A percentile compares a stretch with the other conserved stretches of the same genome.
These are phyloP conservation scores for Pogonocichla stellata DNA, from an alignment of 2,113 vertebrate genomes.

Conservation along the genomic window DNA sequence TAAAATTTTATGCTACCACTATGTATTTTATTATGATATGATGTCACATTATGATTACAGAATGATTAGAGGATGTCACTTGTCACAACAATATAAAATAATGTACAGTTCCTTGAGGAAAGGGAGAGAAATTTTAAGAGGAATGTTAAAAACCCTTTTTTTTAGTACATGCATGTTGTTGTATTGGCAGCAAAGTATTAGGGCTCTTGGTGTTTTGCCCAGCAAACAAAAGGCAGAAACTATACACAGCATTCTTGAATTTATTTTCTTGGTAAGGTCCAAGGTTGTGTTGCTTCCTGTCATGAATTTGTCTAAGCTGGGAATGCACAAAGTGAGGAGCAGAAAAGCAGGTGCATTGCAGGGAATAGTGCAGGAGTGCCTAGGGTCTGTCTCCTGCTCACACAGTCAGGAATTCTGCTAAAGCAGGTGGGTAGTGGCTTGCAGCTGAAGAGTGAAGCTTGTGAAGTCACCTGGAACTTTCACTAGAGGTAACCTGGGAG, in stretches of 20 bases:
- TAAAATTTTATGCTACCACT: neutral
- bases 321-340: neutral
- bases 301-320: neutral
- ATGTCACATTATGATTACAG: neutral
- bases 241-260: neutral
- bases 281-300: neutral
- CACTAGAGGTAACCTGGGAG: neutral
- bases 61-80: neutral
- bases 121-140: neutral
- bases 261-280: neutral
- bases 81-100: neutral
- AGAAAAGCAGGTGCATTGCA: neutral
- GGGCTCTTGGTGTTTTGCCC: neutral
- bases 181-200: neutral
- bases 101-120: neutral
- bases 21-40: neutral
- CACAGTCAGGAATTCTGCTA: neutral
- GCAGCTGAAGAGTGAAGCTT: neutral
- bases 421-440: neutral
- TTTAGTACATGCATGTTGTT: neutral
- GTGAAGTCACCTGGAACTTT: neutral
- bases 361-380: neutral
- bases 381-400: neutral
- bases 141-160: neutral
- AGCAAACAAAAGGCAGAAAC: neutral